Evolutionary conservation across 2,113 vertebrate species (phyloP), one percentile per base, ranked within the genome.

Genomic region (Barbus barbus): DNA sequence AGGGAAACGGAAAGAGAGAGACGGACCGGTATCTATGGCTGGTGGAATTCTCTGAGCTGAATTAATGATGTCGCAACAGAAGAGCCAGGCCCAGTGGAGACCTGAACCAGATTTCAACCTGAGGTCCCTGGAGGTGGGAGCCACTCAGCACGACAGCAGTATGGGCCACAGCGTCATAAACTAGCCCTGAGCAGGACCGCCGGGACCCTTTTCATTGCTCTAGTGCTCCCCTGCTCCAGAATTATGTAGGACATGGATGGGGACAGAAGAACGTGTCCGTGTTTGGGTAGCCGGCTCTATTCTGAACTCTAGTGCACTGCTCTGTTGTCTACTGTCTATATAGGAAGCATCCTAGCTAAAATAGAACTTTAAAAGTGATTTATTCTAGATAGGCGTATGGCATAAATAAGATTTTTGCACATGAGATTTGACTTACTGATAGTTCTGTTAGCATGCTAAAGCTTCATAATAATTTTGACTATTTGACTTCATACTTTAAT

Each of bases 91-190:
- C 92, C 93, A 83, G 86, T 90, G 80, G 92, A 94, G 92, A 90
- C 91, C 76, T 94, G 92, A 94, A 92, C 92, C 92, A 94, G 93
- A 94, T 94, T 94, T 95, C 90, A 93, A 93, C 92, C 92, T 87
- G 86, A 86, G 91, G 83, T 93, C 93, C 93, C 93, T 84, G 20
- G 90, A 93, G 93, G 90, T 91, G 88, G 92, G 31, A 87, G 89
- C 28, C 67, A 48, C 78, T 26, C 81, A 46, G 81, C 84, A 83
- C 81, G 24, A 80, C 77, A 80, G 73, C 33, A 18, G 63, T 65
- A 80, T 60, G 7, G 77, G 65, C 81, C 86, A 78, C 46, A 26
- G 46, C 31, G 12, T 79, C 83, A 78, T 75, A 74, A 91, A 88
- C 91, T 86, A 87, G 90, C 91, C 89, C 89, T 65, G 89, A 90